Percentiles rank a stretch among this genome's conserved stretches.
Evolutionary conservation across 2,797 vertebrate genomes (phyloP).

Genomic region (Fistularia tabacaria): DNA sequence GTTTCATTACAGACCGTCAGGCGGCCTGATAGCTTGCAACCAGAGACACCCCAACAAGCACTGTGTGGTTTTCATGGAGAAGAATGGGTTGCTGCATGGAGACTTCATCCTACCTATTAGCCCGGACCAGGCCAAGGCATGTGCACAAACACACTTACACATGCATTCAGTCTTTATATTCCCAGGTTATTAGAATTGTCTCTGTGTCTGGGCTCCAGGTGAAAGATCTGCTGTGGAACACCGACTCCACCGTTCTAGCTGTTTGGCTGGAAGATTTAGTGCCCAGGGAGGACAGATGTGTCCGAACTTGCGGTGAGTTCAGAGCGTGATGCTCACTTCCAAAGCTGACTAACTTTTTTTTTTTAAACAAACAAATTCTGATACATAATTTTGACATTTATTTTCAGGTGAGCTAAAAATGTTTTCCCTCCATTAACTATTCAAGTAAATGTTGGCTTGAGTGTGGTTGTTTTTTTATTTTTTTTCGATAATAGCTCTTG

Average conservation of each 20-base stretch:
- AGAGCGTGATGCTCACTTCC: neutral
- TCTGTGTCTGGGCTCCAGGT: slow-evolving; percentile 70
- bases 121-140: slow-evolving; percentile 84
- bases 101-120: slow-evolving; percentile 87
- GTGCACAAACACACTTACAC: neutral
- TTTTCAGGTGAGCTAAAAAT: too few species aligned
- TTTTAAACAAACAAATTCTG: too few species aligned
- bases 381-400: too few species aligned
- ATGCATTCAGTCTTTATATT: too few species aligned
- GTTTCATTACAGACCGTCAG: slow-evolving; percentile 80
- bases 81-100: slow-evolving; percentile 94
- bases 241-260: slow-evolving; percentile 84
- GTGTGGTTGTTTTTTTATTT: too few species aligned
- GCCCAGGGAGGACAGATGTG: slow-evolving; percentile 50
- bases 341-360: too few species aligned
- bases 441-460: too few species aligned
- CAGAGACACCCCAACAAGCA: slow-evolving; percentile 90
- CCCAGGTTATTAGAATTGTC: neutral
- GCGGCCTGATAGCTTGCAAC: slow-evolving; percentile 86
- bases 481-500: too few species aligned
- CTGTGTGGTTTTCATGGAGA: slow-evolving; percentile 93
- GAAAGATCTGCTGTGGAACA: slow-evolving; percentile 91
- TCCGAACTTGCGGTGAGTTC: slow-evolving; percentile 77
- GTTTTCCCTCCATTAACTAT: neutral
- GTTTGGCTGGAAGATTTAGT: slow-evolving; percentile 87